Evolutionary conservation across 2,797 vertebrate species (phyloP).

Genomic region (Catamblyrhynchus diadema): DNA sequence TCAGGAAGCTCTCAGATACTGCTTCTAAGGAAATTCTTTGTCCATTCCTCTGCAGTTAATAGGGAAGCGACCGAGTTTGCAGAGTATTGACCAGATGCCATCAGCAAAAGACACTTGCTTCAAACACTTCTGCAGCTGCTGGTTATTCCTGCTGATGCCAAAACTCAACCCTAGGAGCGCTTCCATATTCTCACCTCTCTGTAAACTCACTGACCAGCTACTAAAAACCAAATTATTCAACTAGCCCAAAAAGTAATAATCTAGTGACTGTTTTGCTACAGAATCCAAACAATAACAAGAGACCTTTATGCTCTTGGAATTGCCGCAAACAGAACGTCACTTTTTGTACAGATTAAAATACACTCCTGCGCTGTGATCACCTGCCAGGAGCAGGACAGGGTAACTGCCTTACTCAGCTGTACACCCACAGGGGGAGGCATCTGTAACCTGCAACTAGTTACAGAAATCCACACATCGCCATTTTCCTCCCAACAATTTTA

Average conservation of each 20-base stretch:
- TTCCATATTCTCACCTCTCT: not conserved
- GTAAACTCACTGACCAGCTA: not conserved
- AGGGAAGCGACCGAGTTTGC: not conserved
- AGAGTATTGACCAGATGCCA: not conserved
- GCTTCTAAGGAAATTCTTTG: not conserved
- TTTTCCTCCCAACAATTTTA: not conserved
- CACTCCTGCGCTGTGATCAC: not conserved
- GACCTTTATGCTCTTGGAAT: not conserved
- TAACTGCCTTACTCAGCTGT: not conserved
- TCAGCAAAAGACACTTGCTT: not conserved
- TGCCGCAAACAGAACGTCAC: not conserved
- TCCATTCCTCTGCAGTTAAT: not conserved
- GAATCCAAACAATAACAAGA: not conserved
- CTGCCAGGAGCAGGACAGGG: not conserved
- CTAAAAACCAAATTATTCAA: not conserved
- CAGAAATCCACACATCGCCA: not conserved
- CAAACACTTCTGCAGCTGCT: not conserved
- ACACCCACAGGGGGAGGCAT: not conserved
- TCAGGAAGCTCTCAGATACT: not conserved
- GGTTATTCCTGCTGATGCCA: not conserved
- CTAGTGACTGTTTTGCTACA: not conserved
- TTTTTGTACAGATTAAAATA: not conserved
- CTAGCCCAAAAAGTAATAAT: not conserved
- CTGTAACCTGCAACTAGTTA: not conserved
- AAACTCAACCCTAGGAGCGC: not conserved